Base-by-base conservation (phyloP, 2,113 vertebrate genomes). In the Podocnemis expansa region DNA sequence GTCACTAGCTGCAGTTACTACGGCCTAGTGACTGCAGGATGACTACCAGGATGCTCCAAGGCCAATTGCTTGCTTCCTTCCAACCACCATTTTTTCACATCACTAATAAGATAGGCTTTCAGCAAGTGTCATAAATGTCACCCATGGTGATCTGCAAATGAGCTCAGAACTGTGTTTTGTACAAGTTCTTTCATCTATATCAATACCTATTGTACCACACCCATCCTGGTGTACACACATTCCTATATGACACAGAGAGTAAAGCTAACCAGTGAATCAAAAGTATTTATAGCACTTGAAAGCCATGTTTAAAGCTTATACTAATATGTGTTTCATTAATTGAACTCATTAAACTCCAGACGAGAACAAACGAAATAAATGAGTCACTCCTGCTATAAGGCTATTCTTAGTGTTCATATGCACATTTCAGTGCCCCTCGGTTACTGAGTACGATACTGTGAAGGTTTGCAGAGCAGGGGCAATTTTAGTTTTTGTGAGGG, bases 311-410 rank as follows among this genome's bases (percentile, higher is more conserved):
- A 10, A 8, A 89, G 34, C 34, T 94, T 86, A 92, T 76, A 93
- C 49, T 89, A 88, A 91, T 92, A 91, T 80, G 82, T 80, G 34
- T 93, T 81, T 73, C 92, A 93, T 85, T 89, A 94, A 92, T 82
- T 87, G 43, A 56, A 91, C 87, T 93, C 82, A 96, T 95, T 94
- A 92, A 96, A 96, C 27, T 83, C 47, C 54, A 91, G 86, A 94
- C 83, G 56, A 95, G 95, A 96, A 95, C 84, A 85, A 9, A 85
- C 94, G 91, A 86, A 89, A 95, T 84, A 95, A 82, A 95, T 92
- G 4, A 96, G 67, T 92, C 70, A 89, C 55, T 84, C 13, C 41
- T 92, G 86, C 84, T 93, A 25, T 87, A 89, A 90, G 82, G 60
- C 60, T 88, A 43, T 63, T 83, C 55, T 38, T 38, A 60, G 70